Base-by-base conservation (phyloP, 2,888 invertebrate genomes). In the Arenicola marina region DNA sequence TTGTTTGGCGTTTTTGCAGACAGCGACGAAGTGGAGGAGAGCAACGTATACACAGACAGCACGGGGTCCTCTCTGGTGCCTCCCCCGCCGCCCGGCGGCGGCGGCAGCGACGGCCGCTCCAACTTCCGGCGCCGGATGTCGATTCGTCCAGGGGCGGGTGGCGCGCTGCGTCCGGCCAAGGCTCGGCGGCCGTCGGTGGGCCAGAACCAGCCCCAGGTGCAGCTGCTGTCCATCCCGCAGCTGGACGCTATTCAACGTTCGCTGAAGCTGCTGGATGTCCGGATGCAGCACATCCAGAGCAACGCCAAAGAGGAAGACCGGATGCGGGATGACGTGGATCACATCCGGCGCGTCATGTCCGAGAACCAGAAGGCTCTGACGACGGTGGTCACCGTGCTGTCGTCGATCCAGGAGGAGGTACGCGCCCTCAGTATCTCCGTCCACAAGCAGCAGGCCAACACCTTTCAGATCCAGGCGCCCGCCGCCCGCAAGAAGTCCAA, bases 291-390 rank as follows among this genome's bases (percentile, higher is more conserved):
- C 64, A 72, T 82, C 15, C 82, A 81, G 66, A 72, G 76, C n/a
- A 79, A 74, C 63, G 78, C 76, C 61, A 77, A 78, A 51, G 81
- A 81, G 63, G 81, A 82, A 60, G 76, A 80, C 59, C 72, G 77
- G 54, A 76, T 79, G 56, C 76, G 77, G 45, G 80, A 82, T 67
- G 81, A 83, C 62, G 77, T 83, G 1, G 82, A 82, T 46, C 82
- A 82, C 69, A 73, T 82, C 38, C 69, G 82, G 7, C 72, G 76
- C 3, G 73, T 83, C 45, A 81, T 83, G 79, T 76, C 78, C 1
- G 83, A 83, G 68, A 83, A 82, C 68, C 82, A 83, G 62, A 82
- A 83, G 65, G 83, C 82, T 4, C 71, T 83, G 69, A 76, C 74
- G 57, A 81, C 81, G 58, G 78, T 83, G 24, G 79, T 83, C 21